Conservation (phyloP, 2,113 vertebrate genomes). For the Myiagra hebetior region DNA sequence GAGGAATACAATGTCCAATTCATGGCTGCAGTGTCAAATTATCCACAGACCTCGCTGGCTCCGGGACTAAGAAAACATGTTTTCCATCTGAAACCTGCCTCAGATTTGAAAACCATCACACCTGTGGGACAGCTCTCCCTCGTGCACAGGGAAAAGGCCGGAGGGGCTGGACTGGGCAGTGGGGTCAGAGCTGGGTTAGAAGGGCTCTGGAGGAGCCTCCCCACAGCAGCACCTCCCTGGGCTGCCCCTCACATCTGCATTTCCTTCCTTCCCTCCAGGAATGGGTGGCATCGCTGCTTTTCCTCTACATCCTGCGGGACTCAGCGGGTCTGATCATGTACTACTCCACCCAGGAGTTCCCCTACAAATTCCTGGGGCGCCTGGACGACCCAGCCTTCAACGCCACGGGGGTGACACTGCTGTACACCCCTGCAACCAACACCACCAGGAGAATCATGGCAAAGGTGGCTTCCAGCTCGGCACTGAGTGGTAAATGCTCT, state of each 20-base stretch:
- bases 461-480: conserved; percentile 68
- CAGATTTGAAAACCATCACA: rapidly evolving
- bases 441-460: conserved; percentile 80
- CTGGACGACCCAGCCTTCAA: conserved; percentile 16
- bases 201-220: background rate
- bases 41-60: background rate
- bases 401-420: background rate
- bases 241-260: background rate
- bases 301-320: conserved; percentile 13
- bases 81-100: background rate
- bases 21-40: background rate
- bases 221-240: background rate
- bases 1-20: background rate
- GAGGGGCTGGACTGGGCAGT: background rate
- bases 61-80: background rate
- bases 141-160: rapidly evolving
- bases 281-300: conserved; percentile 57
- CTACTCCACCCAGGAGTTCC: background rate
- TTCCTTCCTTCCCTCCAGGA: conserved; percentile 66
- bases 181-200: background rate
- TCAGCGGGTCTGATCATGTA: rapidly evolving
- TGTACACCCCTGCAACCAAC: conserved; percentile 74
- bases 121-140: background rate
- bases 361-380: background rate
- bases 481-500: background rate